Evolutionary conservation across 1,140 invertebrate genomes (phyloP).

Genomic region (Hirudo medicinalis): DNA sequence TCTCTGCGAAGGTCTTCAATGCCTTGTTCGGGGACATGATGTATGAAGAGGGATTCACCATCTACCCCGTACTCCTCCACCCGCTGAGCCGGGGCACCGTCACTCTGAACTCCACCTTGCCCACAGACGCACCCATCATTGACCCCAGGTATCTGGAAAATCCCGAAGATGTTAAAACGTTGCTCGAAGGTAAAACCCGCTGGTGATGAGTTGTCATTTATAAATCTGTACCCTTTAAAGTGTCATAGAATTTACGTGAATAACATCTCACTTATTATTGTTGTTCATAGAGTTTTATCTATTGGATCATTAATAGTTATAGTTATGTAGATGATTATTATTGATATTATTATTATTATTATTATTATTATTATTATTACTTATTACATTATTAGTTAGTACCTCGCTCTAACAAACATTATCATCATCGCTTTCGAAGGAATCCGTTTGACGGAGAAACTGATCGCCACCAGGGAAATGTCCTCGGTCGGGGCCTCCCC

Average conservation of each 20-base stretch:
- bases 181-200: conserved; percentile 27
- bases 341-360: too few species aligned
- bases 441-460: conserved; percentile 15
- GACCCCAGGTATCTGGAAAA: conserved; percentile 49
- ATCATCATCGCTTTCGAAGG: neutral
- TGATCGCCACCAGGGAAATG: conserved; percentile 16
- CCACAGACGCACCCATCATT: conserved; percentile 63
- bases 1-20: conserved; percentile 15
- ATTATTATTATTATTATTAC: too few species aligned
- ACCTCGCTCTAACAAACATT: too few species aligned
- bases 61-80: conserved; percentile 24
- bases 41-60: conserved; percentile 18
- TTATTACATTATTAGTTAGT: too few species aligned
- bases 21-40: conserved; percentile 16
- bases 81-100: conserved; percentile 31
- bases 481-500: conserved; percentile 6
- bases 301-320: too few species aligned
- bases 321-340: too few species aligned
- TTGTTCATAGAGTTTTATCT: too few species aligned
- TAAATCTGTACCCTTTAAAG: too few species aligned
- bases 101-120: conserved; percentile 48
- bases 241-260: too few species aligned
- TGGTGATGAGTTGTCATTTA: neutral
- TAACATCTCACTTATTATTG: too few species aligned
- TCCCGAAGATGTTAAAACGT: conserved; percentile 28